A percentile compares a stretch with the other conserved stretches of the same genome.
phyloP scores from a whole-genome alignment of 2,797 vertebrate species.

The Brachyrhaphis roseni region DNA sequence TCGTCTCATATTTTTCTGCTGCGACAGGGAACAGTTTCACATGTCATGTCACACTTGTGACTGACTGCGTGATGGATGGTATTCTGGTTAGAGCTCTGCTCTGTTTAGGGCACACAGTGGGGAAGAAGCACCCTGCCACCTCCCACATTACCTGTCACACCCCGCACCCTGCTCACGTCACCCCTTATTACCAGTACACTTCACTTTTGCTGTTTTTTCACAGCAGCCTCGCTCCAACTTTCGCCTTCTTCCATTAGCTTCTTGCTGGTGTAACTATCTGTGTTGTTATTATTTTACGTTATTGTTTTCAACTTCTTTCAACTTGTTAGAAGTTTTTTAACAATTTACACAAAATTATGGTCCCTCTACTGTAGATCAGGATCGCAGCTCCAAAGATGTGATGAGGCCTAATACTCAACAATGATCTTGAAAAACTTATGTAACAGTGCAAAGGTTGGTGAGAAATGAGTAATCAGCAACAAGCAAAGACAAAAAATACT shows the following conservation, averaged over 20 bases:
- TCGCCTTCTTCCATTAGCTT: slow-evolving; percentile 31
- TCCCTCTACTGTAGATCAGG: not conserved
- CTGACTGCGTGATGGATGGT: slow-evolving; percentile 71
- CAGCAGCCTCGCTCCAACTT: slow-evolving; percentile 21
- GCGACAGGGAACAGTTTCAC: slow-evolving; percentile 64
- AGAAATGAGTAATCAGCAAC: not conserved
- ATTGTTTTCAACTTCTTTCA: slow-evolving; percentile 15
- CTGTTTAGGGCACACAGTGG: slow-evolving; percentile 63
- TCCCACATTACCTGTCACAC: slow-evolving; percentile 65
- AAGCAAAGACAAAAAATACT: not conserved
- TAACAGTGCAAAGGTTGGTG: not conserved
- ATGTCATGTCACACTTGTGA: slow-evolving; percentile 74
- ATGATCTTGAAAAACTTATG: not conserved
- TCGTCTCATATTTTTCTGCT: slow-evolving; percentile 53
- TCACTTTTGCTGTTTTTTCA: slow-evolving; percentile 19
- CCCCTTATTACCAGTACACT: slow-evolving; percentile 44
- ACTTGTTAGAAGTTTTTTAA: slow-evolving; percentile 6
- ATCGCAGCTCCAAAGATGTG: not conserved
- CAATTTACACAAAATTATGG: not conserved
- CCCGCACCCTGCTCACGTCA: slow-evolving; percentile 50
- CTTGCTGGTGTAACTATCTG: slow-evolving; percentile 25
- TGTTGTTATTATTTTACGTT: slow-evolving; percentile 15
- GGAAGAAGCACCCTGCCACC: slow-evolving; percentile 45
- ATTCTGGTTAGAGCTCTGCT: slow-evolving; percentile 65
- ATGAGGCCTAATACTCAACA: not conserved